Evolutionary conservation across 2,888 invertebrate genomes (phyloP).

Genomic region (Agrochola circellaris): DNA sequence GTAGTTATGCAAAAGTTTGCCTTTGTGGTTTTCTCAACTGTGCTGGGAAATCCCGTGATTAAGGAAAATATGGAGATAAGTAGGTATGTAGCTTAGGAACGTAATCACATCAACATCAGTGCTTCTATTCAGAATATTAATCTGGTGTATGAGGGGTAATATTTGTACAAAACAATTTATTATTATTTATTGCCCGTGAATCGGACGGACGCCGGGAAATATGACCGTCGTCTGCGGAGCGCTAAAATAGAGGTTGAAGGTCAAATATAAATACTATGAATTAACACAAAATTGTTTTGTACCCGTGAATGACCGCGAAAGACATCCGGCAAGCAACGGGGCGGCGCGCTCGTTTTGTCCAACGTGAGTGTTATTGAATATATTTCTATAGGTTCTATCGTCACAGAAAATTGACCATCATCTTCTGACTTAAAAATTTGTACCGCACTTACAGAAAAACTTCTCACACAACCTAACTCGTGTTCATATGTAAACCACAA

Average conservation of each 20-base stretch:
- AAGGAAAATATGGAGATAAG: conserved; percentile 45
- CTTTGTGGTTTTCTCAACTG: conserved; percentile 31
- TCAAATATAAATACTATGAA: too few species aligned
- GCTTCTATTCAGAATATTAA: conserved; percentile 9
- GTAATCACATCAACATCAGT: conserved; percentile 9
- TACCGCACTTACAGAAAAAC: neutral
- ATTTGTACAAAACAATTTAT: conserved; percentile 20
- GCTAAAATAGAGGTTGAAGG: too few species aligned
- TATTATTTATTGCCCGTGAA: too few species aligned
- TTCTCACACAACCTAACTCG: neutral
- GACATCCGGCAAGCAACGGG: too few species aligned
- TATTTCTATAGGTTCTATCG: too few species aligned
- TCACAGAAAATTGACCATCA: too few species aligned
- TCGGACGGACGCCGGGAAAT: too few species aligned
- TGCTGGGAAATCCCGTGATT: conserved; percentile 36
- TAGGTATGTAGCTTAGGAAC: neutral
- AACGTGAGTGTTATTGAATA: too few species aligned
- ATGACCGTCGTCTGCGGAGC: too few species aligned
- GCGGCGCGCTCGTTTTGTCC: too few species aligned
- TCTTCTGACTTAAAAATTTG: neutral
- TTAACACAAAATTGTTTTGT: too few species aligned
- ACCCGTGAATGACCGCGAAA: too few species aligned
- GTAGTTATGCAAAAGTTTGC: conserved; percentile 27
- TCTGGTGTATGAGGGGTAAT: conserved; percentile 3
- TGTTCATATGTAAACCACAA: conserved; percentile 13